Evolutionary conservation across 2,113 vertebrate species (phyloP).

Genomic region (Rhagologus leucostigma): DNA sequence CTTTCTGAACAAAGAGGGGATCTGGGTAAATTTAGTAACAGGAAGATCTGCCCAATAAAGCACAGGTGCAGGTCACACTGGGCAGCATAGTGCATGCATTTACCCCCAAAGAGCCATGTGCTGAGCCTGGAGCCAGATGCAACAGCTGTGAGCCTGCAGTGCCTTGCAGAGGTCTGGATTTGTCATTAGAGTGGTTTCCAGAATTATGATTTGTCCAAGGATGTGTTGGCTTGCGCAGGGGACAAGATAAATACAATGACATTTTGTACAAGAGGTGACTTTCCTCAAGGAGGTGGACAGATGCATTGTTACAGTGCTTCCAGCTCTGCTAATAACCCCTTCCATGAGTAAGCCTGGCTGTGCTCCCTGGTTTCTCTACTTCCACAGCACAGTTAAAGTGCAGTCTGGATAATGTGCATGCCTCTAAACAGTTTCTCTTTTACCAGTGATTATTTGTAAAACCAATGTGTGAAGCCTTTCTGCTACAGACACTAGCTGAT

Average conservation of each 20-base stretch:
- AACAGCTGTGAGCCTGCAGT: not conserved
- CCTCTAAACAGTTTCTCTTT: not conserved
- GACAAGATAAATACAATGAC: not conserved
- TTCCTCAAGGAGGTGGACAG: not conserved
- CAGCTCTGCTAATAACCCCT: not conserved
- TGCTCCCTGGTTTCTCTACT: not conserved
- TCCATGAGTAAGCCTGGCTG: accelerated
- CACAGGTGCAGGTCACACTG: not conserved
- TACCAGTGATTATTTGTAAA: not conserved
- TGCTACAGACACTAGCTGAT: not conserved
- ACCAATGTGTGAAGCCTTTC: not conserved
- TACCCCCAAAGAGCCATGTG: accelerated
- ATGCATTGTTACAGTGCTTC: not conserved
- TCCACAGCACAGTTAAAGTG: not conserved
- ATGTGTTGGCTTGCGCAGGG: not conserved
- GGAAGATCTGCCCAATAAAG: not conserved
- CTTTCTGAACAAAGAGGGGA: not conserved
- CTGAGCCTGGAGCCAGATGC: not conserved
- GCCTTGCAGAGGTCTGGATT: not conserved
- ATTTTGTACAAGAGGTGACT: not conserved
- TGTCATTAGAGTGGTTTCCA: not conserved
- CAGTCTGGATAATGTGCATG: not conserved
- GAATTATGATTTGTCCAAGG: not conserved
- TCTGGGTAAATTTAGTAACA: not conserved
- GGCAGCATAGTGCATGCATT: not conserved